A percentile compares a stretch with the other conserved stretches of the same genome.
phyloP scores from a whole-genome alignment of 2,797 vertebrate species.

The Ctenosaura bakeri region DNA sequence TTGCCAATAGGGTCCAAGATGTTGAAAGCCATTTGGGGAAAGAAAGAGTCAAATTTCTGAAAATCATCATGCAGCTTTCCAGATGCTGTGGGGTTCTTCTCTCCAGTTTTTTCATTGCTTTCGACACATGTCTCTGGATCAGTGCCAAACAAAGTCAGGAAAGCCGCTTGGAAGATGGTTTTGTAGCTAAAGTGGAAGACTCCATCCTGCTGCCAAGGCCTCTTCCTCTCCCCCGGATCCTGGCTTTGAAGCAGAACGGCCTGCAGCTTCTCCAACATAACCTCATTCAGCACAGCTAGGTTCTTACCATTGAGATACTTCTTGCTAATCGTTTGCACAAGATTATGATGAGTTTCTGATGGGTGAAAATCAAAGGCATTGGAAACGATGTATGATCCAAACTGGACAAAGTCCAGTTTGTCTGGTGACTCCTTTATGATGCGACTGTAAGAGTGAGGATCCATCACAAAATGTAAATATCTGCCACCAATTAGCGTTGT shows the following conservation, averaged over 20 bases:
- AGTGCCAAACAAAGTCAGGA: conserved; percentile 88
- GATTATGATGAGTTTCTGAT: rapidly evolving
- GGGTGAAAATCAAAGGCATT: conserved; percentile 83
- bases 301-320: conserved; percentile 89
- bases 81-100: conserved; percentile 79
- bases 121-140: conserved; percentile 56
- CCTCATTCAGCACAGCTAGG: conserved; percentile 82
- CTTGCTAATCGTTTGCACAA: conserved; percentile 67
- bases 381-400: conserved; percentile 75
- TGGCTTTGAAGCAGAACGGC: conserved; percentile 81
- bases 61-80: conserved; percentile 85
- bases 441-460: conserved; percentile 85
- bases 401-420: conserved; percentile 84
- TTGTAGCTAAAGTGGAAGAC: conserved; percentile 91
- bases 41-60: conserved; percentile 88
- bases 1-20: conserved; percentile 82
- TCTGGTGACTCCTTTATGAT: conserved; percentile 80
- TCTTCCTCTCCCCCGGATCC: conserved; percentile 45
- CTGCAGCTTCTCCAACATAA: conserved; percentile 86
- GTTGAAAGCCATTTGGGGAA: conserved; percentile 85
- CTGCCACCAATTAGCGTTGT: conserved; percentile 88
- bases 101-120: conserved; percentile 73
- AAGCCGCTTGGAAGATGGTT: conserved; percentile 88
- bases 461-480: conserved; percentile 91
- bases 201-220: conserved; percentile 83